Conservation (phyloP, 2,888 invertebrate genomes). For the Catonia carolina region DNA sequence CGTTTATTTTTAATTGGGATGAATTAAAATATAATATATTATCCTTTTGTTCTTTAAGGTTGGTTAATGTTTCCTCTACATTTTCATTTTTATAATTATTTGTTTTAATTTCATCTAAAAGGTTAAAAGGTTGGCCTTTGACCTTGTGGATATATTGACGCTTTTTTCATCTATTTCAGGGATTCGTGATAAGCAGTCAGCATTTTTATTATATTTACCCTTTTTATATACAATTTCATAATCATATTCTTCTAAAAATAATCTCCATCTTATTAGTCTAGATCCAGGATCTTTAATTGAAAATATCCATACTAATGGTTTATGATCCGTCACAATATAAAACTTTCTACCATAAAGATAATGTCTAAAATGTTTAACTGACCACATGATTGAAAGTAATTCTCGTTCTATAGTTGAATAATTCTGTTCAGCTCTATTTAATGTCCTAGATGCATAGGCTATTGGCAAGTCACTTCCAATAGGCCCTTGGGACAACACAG, state of each 20-base stretch:
- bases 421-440: background rate
- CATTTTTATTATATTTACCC: too few species aligned
- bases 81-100: too few species aligned
- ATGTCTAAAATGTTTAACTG: background rate
- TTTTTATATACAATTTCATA: too few species aligned
- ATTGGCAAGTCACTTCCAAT: background rate
- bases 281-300: background rate
- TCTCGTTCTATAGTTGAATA: background rate
- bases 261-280: background rate
- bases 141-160: too few species aligned
- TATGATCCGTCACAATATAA: background rate
- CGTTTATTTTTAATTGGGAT: too few species aligned
- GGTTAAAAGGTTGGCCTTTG: too few species aligned
- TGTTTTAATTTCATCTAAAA: too few species aligned
- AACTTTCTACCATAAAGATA: background rate
- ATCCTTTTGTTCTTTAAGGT: too few species aligned
- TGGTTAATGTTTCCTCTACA: too few species aligned
- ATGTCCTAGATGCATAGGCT: background rate
- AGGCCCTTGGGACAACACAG: background rate
- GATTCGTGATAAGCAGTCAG: too few species aligned
- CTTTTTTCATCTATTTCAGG: too few species aligned
- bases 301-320: background rate
- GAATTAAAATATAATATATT: too few species aligned
- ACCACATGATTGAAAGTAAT: constrained; percentile 1
- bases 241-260: background rate